Conservation (phyloP, 2,888 invertebrate species). For the Malthinus seriepunctatus region DNA sequence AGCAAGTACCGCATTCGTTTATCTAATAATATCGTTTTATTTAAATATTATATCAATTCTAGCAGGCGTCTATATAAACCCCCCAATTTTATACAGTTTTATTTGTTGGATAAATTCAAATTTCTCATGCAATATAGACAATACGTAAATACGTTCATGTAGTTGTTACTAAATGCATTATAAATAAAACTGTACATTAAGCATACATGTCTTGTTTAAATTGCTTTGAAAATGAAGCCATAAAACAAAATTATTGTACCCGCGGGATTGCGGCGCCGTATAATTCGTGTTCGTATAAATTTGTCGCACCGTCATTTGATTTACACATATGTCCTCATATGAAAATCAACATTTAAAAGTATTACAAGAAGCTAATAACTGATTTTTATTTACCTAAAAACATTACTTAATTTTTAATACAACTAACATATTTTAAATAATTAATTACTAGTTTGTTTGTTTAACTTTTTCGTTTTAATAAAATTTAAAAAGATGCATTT, state of each 20-base stretch:
- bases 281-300: not conserved
- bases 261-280: constrained; percentile 15
- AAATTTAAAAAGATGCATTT: no score
- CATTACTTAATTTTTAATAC: constrained; percentile 10
- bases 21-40: no score
- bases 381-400: constrained; percentile 10
- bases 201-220: not conserved
- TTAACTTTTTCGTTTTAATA: constrained; percentile 8
- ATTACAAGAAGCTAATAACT: constrained; percentile 16
- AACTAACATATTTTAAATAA: constrained; percentile 10
- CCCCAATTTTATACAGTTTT: no score
- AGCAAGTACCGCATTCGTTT: no score
- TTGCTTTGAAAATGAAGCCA: not conserved
- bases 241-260: constrained; percentile 7
- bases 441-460: constrained; percentile 16
- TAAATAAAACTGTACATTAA: not conserved
- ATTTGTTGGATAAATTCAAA: no score
- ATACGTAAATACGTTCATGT: not conserved
- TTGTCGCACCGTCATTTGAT: constrained; percentile 25
- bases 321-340: constrained; percentile 33
- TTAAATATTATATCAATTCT: no score
- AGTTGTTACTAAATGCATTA: not conserved
- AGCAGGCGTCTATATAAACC: no score
- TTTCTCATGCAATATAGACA: no score
- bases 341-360: constrained; percentile 28